A percentile compares a stretch with the other conserved stretches of the same genome.
These are phyloP conservation scores for Nemopilema nomurai DNA, from an alignment of 30 jellyfish, hydroid and myxozoan species.

Conservation along the genomic window DNA sequence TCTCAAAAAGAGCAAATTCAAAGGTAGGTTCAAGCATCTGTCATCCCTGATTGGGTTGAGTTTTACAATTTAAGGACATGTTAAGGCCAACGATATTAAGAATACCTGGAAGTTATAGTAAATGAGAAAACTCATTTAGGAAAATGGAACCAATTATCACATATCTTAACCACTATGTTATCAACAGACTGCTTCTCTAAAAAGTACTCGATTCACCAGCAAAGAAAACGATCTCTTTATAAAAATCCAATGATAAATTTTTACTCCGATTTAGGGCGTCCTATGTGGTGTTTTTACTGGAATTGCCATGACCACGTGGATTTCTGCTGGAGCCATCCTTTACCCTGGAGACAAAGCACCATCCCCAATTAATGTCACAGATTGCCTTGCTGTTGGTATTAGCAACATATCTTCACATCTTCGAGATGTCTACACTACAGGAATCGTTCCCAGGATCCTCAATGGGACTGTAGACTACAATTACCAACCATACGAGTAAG, in stretches of 20 bases:
- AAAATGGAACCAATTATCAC: too few relatives aligned
- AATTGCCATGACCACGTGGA: constrained; percentile 37
- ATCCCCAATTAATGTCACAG: constrained; percentile 15
- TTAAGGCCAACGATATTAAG: too few relatives aligned
- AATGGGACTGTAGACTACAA: constrained; percentile 35
- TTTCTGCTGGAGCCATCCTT: constrained; percentile 44
- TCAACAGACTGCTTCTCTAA: too few relatives aligned
- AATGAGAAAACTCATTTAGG: too few relatives aligned
- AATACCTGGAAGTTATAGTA: too few relatives aligned
- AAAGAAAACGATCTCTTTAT: too few relatives aligned
- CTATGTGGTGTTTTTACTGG: constrained; percentile 42
- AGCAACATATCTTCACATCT: not conserved
- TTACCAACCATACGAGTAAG: constrained; percentile 44
- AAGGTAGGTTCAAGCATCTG: constrained; percentile 11
- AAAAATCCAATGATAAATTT: not conserved
- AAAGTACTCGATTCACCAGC: too few relatives aligned
- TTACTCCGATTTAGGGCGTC: constrained; percentile 14
- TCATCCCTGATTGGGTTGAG: too few relatives aligned
- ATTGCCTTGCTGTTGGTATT: not conserved
- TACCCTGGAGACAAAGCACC: constrained; percentile 69
- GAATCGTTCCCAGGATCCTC: too few relatives aligned
- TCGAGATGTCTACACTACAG: not conserved
- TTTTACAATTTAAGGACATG: too few relatives aligned
- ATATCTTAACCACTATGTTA: too few relatives aligned
- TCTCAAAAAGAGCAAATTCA: constrained; percentile 27